Conservation (phyloP, 2,888 invertebrate species). For the Andrena minutula region DNA sequence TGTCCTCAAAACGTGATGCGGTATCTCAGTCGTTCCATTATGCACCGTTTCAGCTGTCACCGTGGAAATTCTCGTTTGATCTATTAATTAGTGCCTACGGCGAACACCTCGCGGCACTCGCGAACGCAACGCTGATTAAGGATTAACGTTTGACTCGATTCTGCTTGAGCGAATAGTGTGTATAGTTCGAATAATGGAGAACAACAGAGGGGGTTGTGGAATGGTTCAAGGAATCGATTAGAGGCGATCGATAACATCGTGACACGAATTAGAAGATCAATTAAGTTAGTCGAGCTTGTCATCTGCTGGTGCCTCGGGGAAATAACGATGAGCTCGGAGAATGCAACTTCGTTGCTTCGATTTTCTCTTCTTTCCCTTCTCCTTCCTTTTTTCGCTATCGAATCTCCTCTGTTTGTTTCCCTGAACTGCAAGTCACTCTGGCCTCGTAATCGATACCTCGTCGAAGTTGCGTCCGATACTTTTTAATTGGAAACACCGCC, state of each 20-base stretch:
- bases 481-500: conserved; percentile 69
- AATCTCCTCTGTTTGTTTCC: conserved; percentile 5
- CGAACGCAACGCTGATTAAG: not conserved
- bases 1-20: not conserved
- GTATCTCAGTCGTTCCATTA: conserved; percentile 4
- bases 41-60: conserved; percentile 20
- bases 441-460: conserved; percentile 47
- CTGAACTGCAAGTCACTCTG: conserved; percentile 14
- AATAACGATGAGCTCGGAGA: not conserved
- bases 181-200: not conserved
- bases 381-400: not conserved
- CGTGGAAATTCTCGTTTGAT: conserved; percentile 37
- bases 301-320: not conserved
- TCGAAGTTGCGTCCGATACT: conserved; percentile 67
- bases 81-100: conserved; percentile 44
- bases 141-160: not conserved
- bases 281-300: not conserved
- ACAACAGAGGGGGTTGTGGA: not conserved
- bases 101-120: conserved; percentile 17
- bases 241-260: not conserved
- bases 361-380: not conserved
- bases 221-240: not conserved
- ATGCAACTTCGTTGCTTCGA: not conserved
- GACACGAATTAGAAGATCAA: not conserved
- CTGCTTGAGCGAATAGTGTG: not conserved